phyloP scores from a whole-genome alignment of 2,888 invertebrate genomes.

The Glaucopsyche alexis region DNA sequence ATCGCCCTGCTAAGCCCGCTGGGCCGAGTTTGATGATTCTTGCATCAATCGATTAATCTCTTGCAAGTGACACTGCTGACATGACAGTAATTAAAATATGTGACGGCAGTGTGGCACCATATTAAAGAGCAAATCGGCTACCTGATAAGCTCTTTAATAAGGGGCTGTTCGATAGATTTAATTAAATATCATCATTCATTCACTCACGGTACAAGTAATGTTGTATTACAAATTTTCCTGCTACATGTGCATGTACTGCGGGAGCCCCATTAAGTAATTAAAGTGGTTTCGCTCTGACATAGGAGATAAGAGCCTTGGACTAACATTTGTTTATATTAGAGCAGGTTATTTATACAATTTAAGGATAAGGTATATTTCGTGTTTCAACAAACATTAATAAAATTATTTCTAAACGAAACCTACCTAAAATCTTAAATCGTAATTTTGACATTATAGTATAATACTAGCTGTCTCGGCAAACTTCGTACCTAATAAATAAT shows the following conservation, averaged over 20 bases:
- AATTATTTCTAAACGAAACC: no score
- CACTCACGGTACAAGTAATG: not conserved
- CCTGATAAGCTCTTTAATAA: not conserved
- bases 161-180: not conserved
- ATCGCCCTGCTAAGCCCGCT: no score
- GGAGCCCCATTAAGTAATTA: not conserved
- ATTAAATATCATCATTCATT: not conserved
- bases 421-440: no score
- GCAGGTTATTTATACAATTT: not conserved
- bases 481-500: no score
- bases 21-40: not conserved
- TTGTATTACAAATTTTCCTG: not conserved
- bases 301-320: constrained; percentile 13
- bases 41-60: not conserved
- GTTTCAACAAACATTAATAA: no score
- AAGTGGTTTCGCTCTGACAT: constrained; percentile 12
- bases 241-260: not conserved
- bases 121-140: not conserved
- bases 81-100: not conserved
- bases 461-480: no score
- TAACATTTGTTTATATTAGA: not conserved
- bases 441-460: no score
- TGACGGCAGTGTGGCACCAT: not conserved
- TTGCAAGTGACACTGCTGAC: not conserved
- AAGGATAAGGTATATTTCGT: no score